A percentile compares a stretch with the other conserved stretches of the same genome.
These are phyloP conservation scores for Pterocles gutturalis DNA, from an alignment of 2,113 vertebrate genomes.

Conservation along the genomic window DNA sequence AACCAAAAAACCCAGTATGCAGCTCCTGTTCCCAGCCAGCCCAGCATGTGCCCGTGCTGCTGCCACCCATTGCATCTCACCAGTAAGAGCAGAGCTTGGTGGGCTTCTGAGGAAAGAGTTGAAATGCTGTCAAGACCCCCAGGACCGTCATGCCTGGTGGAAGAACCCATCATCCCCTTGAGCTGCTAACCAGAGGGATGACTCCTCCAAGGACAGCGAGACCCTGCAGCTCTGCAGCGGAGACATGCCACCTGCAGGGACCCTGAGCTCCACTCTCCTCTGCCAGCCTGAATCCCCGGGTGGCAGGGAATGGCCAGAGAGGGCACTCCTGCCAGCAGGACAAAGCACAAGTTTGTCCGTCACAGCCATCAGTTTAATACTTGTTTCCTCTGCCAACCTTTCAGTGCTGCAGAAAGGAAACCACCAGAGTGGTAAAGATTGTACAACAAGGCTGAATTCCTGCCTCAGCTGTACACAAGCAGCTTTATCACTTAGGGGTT, in stretches of 20 bases:
- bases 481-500: not conserved
- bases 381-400: not conserved
- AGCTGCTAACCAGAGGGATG: not conserved
- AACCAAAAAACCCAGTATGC: not conserved
- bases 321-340: not conserved
- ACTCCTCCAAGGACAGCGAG: not conserved
- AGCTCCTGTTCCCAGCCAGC: not conserved
- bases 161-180: not conserved
- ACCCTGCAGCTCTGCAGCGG: not conserved
- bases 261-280: not conserved
- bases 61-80: not conserved
- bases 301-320: not conserved
- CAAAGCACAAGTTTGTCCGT: not conserved
- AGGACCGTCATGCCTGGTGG: not conserved
- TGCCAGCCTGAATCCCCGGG: not conserved
- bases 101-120: not conserved
- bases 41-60: not conserved
- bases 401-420: not conserved
- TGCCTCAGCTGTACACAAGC: not conserved
- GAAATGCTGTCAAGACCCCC: not conserved
- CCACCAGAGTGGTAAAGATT: not conserved
- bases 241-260: not conserved
- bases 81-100: not conserved
- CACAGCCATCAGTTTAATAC: accelerated
- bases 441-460: not conserved